phyloP scores from a whole-genome alignment of 1,140 invertebrate genomes.

The Medauroidea extradentata region DNA sequence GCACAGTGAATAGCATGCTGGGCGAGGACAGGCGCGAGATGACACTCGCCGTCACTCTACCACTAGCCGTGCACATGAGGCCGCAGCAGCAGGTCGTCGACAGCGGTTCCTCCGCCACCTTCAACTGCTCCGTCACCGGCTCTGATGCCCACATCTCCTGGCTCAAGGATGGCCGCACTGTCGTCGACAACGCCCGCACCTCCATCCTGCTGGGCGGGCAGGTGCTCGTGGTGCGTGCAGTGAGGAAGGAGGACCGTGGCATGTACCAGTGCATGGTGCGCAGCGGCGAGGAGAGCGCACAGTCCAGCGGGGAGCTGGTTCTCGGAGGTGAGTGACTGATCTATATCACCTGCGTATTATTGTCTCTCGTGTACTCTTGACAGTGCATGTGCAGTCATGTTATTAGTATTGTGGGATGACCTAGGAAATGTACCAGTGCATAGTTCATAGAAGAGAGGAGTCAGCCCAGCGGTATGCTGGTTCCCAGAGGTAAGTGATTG shows the following conservation, averaged over 20 bases:
- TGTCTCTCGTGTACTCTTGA: too few species aligned
- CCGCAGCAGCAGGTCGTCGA: slow-evolving; percentile 77
- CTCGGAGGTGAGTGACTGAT: slow-evolving; percentile 65
- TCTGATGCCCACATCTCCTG: slow-evolving; percentile 68
- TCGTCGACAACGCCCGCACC: slow-evolving; percentile 43
- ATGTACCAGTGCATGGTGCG: slow-evolving; percentile 86
- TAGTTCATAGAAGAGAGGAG: too few species aligned
- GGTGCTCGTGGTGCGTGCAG: slow-evolving; percentile 59
- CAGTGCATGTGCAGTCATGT: too few species aligned
- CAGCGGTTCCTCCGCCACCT: slow-evolving; percentile 70
- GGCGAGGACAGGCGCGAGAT: slow-evolving; percentile 71
- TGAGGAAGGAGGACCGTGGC: slow-evolving; percentile 72
- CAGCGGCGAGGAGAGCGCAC: slow-evolving; percentile 73
- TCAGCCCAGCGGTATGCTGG: too few species aligned
- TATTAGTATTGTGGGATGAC: too few species aligned
- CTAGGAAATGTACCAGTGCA: too few species aligned
- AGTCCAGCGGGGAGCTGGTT: slow-evolving; percentile 74
- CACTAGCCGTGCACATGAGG: slow-evolving; percentile 65
- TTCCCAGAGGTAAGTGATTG: too few species aligned
- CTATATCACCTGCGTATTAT: too few species aligned
- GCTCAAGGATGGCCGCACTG: slow-evolving; percentile 73
- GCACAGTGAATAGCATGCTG: slow-evolving; percentile 77
- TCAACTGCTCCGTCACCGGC: slow-evolving; percentile 80
- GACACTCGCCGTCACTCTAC: slow-evolving; percentile 61
- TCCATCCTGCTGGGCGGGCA: slow-evolving; percentile 25